Conservation (phyloP, 1,140 invertebrate genomes). For the Brachionus angularis region DNA sequence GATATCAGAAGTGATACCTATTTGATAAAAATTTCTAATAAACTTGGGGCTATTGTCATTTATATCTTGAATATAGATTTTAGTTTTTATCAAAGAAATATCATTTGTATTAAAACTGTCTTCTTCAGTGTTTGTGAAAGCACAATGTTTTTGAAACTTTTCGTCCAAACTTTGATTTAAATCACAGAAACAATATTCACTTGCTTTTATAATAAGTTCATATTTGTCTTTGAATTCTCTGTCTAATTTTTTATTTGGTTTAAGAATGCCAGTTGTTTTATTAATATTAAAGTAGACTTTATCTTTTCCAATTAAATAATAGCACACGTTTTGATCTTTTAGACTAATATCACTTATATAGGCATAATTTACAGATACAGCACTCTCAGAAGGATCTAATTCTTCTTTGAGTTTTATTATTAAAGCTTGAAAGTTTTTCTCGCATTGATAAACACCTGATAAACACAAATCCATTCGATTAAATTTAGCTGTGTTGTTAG, state of each 20-base stretch:
- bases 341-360: background rate
- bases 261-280: background rate
- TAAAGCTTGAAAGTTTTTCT: constrained; percentile 1
- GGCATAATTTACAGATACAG: background rate
- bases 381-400: background rate
- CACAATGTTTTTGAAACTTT: background rate
- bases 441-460: background rate
- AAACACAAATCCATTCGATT: background rate
- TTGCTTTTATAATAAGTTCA: constrained; percentile 10
- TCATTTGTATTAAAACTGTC: background rate
- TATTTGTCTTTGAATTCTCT: constrained; percentile 12
- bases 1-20: constrained; percentile 30
- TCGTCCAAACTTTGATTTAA: background rate
- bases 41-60: constrained; percentile 34
- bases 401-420: constrained; percentile 11
- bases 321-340: background rate
- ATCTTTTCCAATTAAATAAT: constrained; percentile 17
- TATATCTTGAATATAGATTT: constrained; percentile 3
- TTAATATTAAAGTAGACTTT: background rate
- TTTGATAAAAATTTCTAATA: constrained; percentile 34
- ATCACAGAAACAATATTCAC: constrained; percentile 20
- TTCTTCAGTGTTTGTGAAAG: background rate
- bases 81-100: background rate
- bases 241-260: constrained; percentile 3
- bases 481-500: constrained; percentile 17